Evolutionary conservation across 2,888 invertebrate species (phyloP).

Genomic region (Antheraea yamamai): DNA sequence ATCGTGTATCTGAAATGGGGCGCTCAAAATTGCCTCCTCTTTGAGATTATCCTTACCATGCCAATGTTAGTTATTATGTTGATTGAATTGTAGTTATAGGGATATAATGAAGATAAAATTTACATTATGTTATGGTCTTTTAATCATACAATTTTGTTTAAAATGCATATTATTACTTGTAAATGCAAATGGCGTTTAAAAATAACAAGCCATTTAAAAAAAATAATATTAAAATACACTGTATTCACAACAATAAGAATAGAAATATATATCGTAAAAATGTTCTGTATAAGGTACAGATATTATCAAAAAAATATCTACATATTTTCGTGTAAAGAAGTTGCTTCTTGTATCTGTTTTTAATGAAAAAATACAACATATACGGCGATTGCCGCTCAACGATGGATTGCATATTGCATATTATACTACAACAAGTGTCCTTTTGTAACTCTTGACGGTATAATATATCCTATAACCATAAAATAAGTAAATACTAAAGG

Average conservation of each 20-base stretch:
- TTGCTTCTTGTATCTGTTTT: too few species aligned
- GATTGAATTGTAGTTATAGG: conserved; percentile 46
- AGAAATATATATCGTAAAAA: neutral
- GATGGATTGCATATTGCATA: too few species aligned
- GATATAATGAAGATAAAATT: neutral
- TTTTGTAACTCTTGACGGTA: too few species aligned
- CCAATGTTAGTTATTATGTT: conserved; percentile 56
- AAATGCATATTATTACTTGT: neutral
- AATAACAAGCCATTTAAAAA: neutral
- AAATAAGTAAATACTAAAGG: too few species aligned
- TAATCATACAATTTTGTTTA: neutral
- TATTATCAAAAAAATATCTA: too few species aligned
- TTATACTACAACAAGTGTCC: too few species aligned
- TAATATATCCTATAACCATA: too few species aligned
- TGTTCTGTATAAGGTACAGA: neutral
- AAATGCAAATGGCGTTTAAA: neutral
- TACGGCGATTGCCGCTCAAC: too few species aligned
- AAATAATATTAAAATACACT: neutral
- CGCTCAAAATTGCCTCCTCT: conserved; percentile 61
- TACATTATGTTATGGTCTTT: neutral
- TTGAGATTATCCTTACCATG: conserved; percentile 60
- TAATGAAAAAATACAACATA: too few species aligned
- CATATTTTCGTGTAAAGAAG: too few species aligned
- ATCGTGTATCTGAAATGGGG: conserved; percentile 66
- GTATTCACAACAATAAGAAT: neutral